Evolutionary conservation across 2,888 invertebrate genomes (phyloP), one percentile per base, ranked within the genome.

Genomic region (Monopis laevigella): DNA sequence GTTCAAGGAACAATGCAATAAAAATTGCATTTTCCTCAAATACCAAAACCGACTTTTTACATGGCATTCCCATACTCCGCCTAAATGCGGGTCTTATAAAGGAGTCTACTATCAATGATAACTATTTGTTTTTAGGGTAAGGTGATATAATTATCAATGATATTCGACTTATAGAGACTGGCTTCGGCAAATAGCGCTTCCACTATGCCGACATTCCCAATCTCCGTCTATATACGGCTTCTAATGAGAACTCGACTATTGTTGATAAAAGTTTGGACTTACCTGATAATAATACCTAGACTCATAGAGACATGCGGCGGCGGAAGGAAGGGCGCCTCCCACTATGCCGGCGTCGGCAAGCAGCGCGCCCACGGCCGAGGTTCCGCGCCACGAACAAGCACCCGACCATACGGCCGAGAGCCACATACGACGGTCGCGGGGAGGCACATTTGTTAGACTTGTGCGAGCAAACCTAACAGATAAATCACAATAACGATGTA

Each of bases 261-360:
- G n/a, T n/a, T n/a, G n/a, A n/a, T n/a, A n/a, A 27, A 3, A 27
- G 27, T 6, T 6, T n/a, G 6, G 27, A 30, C n/a, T 52, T 55
- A 90, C 90, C 82, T 88, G 86, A 50, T 86, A 85, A 50, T 88
- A 88, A 64, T 92, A 91, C 48, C 87, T 87, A 1, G 89, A 87
- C 12, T 89, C 87, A 42, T 89, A 86, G 53, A 91, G 83, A 58
- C 92, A 92, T 18, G 86, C 82, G 1, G 91, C 88, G 0, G 93
- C 89, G n/a, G n/a, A n/a, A 0, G 88, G 86, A 0, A 83, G n/a
- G n/a, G n/a, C n/a, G n/a, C n/a, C n/a, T n/a, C n/a, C 83, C 34
- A n/a, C n/a, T n/a, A 87, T 36, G 10, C 21, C 21, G 36, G 19
- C 21, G 19, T 21, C 21, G 12, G 54, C 10, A 27, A 93, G 83